A percentile compares a stretch with the other conserved stretches of the same genome.
Conservation (phyloP, 2,113 vertebrate species). For the Laticauda colubrina region DNA sequence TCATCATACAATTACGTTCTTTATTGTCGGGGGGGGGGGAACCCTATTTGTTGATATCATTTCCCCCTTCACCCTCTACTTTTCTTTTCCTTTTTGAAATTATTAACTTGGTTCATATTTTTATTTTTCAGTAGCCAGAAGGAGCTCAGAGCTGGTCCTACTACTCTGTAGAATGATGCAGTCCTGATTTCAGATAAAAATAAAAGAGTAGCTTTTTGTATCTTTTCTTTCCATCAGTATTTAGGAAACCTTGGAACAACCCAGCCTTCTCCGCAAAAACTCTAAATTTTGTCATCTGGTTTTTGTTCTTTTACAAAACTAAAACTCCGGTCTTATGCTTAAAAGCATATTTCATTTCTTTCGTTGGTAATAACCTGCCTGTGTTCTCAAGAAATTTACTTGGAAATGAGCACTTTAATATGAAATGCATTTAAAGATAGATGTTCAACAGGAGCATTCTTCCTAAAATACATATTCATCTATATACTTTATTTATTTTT, state of each 20-base stretch:
- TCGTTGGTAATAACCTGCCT: background rate
- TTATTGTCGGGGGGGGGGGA: too few species aligned
- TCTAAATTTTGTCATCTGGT: background rate
- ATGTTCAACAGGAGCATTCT: background rate
- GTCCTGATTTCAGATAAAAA: background rate
- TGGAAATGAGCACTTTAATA: background rate
- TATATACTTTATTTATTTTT: background rate
- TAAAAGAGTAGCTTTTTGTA: background rate
- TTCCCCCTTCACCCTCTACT: too few species aligned
- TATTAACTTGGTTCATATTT: background rate
- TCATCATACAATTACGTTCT: background rate
- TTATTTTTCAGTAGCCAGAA: background rate
- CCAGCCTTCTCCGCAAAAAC: background rate
- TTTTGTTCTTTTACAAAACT: background rate
- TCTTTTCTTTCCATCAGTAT: background rate
- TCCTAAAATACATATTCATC: background rate
- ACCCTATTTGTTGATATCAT: background rate
- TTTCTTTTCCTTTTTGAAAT: background rate
- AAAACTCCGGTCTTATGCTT: background rate
- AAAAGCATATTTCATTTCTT: background rate
- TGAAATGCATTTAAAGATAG: background rate
- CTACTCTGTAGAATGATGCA: background rate
- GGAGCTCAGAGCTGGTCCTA: background rate
- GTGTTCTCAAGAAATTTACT: background rate
- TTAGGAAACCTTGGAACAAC: background rate